A percentile compares a stretch with the other conserved stretches of the same genome.
phyloP scores from a whole-genome alignment of 2,888 invertebrate species.

The Balanococcus diminutus region DNA sequence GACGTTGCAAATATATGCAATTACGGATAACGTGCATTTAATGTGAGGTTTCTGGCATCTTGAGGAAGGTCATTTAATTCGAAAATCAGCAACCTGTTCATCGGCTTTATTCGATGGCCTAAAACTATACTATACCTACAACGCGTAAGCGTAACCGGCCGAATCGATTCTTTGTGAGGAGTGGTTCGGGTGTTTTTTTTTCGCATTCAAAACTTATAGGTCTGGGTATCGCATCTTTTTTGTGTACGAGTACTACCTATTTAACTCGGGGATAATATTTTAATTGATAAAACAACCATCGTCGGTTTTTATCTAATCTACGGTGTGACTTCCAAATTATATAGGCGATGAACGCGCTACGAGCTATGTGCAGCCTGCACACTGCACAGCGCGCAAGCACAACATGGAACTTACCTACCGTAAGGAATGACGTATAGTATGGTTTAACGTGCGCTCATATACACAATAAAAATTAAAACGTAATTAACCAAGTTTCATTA shows the following conservation, averaged over 20 bases:
- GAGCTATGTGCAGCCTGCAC: background rate
- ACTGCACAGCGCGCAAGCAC: background rate
- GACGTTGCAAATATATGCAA: constrained; percentile 26
- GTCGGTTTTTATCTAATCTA: background rate
- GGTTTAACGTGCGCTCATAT: background rate
- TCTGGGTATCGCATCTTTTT: too few relatives aligned
- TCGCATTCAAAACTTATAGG: too few relatives aligned
- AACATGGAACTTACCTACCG: constrained; percentile 21
- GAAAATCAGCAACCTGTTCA: constrained; percentile 31
- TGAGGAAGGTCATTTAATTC: constrained; percentile 37
- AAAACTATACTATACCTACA: constrained; percentile 17
- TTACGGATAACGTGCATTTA: constrained; percentile 21
- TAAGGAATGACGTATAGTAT: constrained; percentile 36
- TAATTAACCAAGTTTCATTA: constrained; percentile 40
- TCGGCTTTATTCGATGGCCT: background rate
- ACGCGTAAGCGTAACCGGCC: background rate
- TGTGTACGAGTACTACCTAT: background rate
- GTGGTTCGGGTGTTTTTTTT: background rate
- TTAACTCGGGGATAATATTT: background rate
- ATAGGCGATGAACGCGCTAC: background rate
- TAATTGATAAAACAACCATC: background rate
- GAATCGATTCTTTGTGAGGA: background rate
- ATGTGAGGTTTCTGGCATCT: constrained; percentile 26
- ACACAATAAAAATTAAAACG: constrained; percentile 38
- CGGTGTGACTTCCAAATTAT: constrained; percentile 4